Conservation (phyloP, 2,113 vertebrate species). For the Sturnira hondurensis region DNA sequence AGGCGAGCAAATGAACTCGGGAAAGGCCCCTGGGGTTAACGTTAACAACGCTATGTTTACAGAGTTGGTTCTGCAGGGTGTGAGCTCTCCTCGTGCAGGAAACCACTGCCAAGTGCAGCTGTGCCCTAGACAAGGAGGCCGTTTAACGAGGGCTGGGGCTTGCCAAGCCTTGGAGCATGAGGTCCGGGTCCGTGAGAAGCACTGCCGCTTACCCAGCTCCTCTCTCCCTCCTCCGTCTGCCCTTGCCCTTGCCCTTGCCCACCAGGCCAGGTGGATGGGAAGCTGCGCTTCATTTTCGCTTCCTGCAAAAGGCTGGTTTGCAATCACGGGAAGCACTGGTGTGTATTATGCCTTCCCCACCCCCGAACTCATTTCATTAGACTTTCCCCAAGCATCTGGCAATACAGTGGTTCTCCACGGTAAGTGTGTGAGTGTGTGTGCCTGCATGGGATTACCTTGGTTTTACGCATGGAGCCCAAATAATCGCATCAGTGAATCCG, state of each 20-base stretch:
- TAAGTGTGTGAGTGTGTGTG: background rate
- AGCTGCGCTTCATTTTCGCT: background rate
- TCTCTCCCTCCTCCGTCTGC: background rate
- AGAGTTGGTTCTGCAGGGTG: background rate
- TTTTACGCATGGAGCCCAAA: background rate
- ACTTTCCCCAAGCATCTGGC: background rate
- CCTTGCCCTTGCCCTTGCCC: background rate
- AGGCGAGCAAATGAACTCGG: background rate
- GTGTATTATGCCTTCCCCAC: background rate
- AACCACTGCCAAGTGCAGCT: background rate
- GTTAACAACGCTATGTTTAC: too few species aligned
- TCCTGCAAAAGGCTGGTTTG: background rate
- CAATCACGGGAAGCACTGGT: too few species aligned
- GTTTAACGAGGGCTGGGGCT: background rate
- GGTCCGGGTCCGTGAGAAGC: too few species aligned
- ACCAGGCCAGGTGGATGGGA: background rate
- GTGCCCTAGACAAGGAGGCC: too few species aligned
- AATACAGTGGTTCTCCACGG: too few species aligned
- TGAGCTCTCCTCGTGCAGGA: too few species aligned
- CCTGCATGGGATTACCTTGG: too few species aligned
- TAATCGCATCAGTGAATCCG: background rate
- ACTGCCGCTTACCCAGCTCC: rapidly evolving
- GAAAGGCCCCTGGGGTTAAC: background rate
- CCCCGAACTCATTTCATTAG: too few species aligned
- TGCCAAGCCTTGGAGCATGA: too few species aligned